Percentiles rank a stretch among this genome's conserved stretches.
Conservation (phyloP, 2,888 invertebrate genomes). For the Meganola albula region DNA sequence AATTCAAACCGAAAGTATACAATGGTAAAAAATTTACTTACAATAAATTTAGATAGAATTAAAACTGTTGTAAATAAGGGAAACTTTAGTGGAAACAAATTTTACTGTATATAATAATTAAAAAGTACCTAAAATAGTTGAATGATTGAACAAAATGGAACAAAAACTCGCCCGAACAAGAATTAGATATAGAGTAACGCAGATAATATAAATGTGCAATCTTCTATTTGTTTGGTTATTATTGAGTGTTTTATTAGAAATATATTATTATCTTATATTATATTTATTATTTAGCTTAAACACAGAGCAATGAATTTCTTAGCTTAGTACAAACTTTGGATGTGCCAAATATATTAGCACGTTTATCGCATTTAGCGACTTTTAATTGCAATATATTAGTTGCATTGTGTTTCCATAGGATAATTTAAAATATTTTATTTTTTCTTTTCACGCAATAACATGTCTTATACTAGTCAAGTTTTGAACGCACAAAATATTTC, state of each 20-base stretch:
- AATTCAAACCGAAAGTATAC: slow-evolving; percentile 45
- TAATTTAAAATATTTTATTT: slow-evolving; percentile 37
- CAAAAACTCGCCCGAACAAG: slow-evolving; percentile 74
- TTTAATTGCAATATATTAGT: slow-evolving; percentile 41
- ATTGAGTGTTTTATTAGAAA: slow-evolving; percentile 47
- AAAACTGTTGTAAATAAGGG: slow-evolving; percentile 67
- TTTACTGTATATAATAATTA: slow-evolving; percentile 61
- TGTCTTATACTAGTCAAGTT: slow-evolving; percentile 75
- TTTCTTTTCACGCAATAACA: slow-evolving; percentile 71
- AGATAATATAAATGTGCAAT: slow-evolving; percentile 67
- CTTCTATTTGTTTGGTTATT: slow-evolving; percentile 58
- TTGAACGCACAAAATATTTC: slow-evolving; percentile 67
- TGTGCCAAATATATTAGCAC: slow-evolving; percentile 73
- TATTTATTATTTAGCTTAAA: slow-evolving; percentile 67
- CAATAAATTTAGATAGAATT: slow-evolving; percentile 58
- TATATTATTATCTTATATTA: too few relatives aligned
- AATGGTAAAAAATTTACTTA: slow-evolving; percentile 39
- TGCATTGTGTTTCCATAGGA: slow-evolving; percentile 53
- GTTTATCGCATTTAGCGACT: slow-evolving; percentile 61
- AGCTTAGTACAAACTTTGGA: slow-evolving; percentile 71
- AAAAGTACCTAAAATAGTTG: slow-evolving; percentile 52
- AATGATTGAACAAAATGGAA: slow-evolving; percentile 67
- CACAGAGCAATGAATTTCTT: slow-evolving; percentile 60
- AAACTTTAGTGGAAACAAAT: slow-evolving; percentile 54
- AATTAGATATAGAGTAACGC: slow-evolving; percentile 56